Conservation (phyloP, 2,113 vertebrate species). For the Suricata suricatta region DNA sequence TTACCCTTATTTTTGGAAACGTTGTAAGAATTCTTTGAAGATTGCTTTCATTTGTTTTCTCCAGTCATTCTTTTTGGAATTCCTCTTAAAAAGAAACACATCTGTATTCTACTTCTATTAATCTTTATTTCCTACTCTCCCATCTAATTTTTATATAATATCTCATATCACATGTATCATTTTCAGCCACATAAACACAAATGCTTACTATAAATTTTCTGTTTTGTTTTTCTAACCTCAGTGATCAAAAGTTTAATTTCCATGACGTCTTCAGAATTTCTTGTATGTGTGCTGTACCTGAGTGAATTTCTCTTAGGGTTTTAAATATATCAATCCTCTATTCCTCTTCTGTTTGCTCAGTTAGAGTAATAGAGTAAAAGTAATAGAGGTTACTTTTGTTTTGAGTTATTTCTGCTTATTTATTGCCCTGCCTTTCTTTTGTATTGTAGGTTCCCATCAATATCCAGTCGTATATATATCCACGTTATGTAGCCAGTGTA, state of each 20-base stretch:
- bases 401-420: not conserved
- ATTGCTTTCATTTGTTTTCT: not conserved
- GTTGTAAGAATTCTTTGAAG: not conserved
- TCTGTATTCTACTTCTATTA: not conserved
- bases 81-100: not conserved
- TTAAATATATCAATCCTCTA: not conserved
- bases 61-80: not conserved
- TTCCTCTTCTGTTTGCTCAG: not conserved
- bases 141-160: not conserved
- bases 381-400: not conserved
- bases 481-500: not conserved
- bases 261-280: not conserved
- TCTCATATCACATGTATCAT: not conserved
- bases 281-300: not conserved
- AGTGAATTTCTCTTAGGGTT: not conserved
- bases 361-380: not conserved
- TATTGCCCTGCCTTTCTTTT: not conserved
- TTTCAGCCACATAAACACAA: not conserved
- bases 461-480: not conserved
- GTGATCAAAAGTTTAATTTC: not conserved
- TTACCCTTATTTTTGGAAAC: not conserved
- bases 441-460: not conserved
- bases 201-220: not conserved
- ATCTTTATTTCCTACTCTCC: not conserved
- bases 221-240: not conserved